Conservation (phyloP, 2,888 invertebrate genomes). For the Rotaria magnacalcarata region DNA sequence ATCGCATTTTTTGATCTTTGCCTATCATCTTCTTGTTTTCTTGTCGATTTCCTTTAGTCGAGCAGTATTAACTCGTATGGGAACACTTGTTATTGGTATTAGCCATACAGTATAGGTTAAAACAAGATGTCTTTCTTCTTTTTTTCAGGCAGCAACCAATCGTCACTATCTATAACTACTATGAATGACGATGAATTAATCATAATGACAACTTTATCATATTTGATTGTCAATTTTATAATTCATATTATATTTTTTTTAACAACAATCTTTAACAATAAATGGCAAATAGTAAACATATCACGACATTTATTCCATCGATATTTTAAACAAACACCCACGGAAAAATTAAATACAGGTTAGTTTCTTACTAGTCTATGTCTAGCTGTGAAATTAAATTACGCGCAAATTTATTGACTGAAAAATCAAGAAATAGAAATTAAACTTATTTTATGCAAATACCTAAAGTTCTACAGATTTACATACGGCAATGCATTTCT, state of each 20-base stretch:
- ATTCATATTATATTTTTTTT: background rate
- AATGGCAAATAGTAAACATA: background rate
- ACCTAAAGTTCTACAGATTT: too few species aligned
- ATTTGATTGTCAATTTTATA: background rate
- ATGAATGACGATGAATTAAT: background rate
- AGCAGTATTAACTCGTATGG: slow-evolving; percentile 1
- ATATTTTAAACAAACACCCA: background rate
- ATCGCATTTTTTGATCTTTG: background rate
- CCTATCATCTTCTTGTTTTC: background rate
- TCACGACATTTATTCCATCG: background rate
- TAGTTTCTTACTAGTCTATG: background rate
- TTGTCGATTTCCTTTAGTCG: background rate
- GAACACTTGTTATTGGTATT: background rate
- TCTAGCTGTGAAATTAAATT: too few species aligned
- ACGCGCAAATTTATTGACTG: too few species aligned
- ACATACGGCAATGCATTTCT: too few species aligned
- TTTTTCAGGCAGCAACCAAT: background rate
- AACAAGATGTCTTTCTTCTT: background rate
- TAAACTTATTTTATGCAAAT: too few species aligned
- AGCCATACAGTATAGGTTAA: background rate
- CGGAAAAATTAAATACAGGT: background rate
- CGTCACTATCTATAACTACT: background rate
- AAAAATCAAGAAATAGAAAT: too few species aligned
- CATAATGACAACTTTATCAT: background rate
- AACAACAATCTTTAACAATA: background rate